phyloP scores from a whole-genome alignment of 92 coral and sea anemone genomes.

The Blastomussa wellsi region DNA sequence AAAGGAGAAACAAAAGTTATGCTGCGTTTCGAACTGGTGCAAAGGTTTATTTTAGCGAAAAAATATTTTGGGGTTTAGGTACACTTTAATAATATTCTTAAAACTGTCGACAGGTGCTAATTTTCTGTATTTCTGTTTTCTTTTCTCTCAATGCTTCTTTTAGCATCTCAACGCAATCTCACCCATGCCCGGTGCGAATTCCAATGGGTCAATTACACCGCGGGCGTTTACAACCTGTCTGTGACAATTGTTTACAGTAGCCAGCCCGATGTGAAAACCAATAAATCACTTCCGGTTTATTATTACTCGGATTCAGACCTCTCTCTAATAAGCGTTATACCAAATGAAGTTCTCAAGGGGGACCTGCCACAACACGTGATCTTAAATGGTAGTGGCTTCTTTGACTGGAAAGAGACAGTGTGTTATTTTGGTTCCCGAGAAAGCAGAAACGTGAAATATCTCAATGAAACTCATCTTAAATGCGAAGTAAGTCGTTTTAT shows the following conservation, averaged over 20 bases:
- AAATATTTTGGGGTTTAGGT: too few relatives aligned
- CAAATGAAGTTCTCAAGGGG: neutral
- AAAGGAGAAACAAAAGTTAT: too few relatives aligned
- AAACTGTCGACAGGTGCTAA: too few relatives aligned
- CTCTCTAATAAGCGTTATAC: constrained; percentile 16
- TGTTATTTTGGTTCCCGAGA: constrained; percentile 14
- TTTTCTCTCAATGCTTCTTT: neutral
- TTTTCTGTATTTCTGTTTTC: too few relatives aligned
- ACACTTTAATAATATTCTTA: too few relatives aligned
- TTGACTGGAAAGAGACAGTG: constrained; percentile 30
- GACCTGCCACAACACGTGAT: constrained; percentile 8
- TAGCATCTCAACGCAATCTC: constrained; percentile 21
- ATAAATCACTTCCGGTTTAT: constrained; percentile 33
- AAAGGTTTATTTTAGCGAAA: too few relatives aligned
- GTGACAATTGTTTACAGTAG: neutral
- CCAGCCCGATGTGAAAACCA: neutral
- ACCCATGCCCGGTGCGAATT: constrained; percentile 34
- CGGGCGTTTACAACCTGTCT: constrained; percentile 34
- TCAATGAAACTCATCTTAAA: neutral
- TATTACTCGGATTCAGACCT: constrained; percentile 18
- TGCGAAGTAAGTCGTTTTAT: constrained; percentile 21
- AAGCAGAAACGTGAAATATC: neutral
- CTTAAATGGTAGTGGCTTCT: constrained; percentile 31
- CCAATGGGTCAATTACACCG: constrained; percentile 26
- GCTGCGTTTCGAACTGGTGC: too few relatives aligned